Evolutionary conservation across 2,797 vertebrate genomes (phyloP).

Genomic region (Chromis chromis): DNA sequence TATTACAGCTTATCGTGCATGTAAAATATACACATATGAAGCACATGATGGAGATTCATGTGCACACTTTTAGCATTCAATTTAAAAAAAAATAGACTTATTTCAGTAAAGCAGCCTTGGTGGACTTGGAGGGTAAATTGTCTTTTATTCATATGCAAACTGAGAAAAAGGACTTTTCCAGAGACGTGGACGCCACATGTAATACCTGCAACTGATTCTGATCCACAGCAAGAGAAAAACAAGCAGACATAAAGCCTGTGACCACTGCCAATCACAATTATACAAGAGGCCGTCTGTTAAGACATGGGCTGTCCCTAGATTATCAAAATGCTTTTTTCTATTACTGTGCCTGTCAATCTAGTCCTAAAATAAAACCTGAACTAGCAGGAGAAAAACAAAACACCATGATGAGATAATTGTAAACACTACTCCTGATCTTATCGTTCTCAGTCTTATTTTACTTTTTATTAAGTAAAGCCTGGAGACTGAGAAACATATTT

Average conservation of each 20-base stretch:
- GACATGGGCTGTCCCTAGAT: constrained; percentile 5
- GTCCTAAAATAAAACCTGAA: constrained; percentile 18
- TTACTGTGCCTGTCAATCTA: constrained; percentile 43
- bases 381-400: constrained; percentile 10
- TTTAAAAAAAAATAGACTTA: not conserved
- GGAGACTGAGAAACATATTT: not conserved
- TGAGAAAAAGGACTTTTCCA: no score
- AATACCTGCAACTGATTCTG: not conserved
- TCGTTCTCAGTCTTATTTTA: not conserved
- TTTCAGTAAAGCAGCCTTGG: not conserved
- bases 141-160: not conserved
- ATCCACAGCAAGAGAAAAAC: constrained; percentile 5
- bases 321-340: constrained; percentile 46
- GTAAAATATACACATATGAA: not conserved
- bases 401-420: constrained; percentile 1
- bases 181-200: not conserved
- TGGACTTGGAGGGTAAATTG: constrained; percentile 3
- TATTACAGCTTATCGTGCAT: not conserved
- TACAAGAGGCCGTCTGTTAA: constrained; percentile 24
- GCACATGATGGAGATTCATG: not conserved
- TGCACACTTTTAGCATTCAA: not conserved
- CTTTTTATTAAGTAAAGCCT: not conserved
- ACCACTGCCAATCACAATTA: constrained; percentile 49
- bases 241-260: constrained; percentile 10
- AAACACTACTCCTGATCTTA: constrained; percentile 1